A percentile compares a stretch with the other conserved stretches of the same genome.
phyloP scores from a whole-genome alignment of 2,888 invertebrate genomes.

The Crioceris asparagi region DNA sequence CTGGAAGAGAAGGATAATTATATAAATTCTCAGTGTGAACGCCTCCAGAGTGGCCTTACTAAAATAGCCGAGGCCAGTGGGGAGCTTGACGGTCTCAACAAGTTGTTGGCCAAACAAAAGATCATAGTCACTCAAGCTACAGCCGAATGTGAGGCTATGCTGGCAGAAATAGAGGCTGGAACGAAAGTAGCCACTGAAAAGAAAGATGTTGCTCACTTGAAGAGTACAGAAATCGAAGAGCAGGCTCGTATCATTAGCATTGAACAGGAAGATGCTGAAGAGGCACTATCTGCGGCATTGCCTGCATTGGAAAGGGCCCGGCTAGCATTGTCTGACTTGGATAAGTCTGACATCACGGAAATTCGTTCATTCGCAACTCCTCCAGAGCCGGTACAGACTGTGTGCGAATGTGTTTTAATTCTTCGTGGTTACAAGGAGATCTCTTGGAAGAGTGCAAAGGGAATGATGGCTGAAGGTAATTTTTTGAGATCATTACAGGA shows the following conservation, averaged over 20 bases:
- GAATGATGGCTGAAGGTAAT: constrained; percentile 87
- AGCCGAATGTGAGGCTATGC: constrained; percentile 64
- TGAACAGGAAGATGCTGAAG: constrained; percentile 79
- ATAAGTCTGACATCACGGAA: constrained; percentile 86
- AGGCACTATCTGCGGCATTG: constrained; percentile 66
- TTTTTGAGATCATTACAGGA: constrained; percentile 72
- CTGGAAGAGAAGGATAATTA: constrained; percentile 59
- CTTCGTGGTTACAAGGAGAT: constrained; percentile 74
- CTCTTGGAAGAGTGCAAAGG: constrained; percentile 81
- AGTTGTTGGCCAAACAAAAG: constrained; percentile 71
- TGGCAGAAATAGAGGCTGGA: constrained; percentile 63
- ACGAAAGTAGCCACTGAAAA: constrained; percentile 64
- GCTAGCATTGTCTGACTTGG: constrained; percentile 67
- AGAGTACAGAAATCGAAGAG: constrained; percentile 71
- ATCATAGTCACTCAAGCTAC: constrained; percentile 74
- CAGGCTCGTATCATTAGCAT: constrained; percentile 67
- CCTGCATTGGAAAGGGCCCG: constrained; percentile 77
- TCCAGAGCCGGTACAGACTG: constrained; percentile 78
- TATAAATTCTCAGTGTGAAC: constrained; percentile 54
- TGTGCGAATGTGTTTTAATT: constrained; percentile 84
- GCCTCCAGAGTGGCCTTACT: constrained; percentile 58
- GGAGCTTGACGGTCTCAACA: constrained; percentile 69
- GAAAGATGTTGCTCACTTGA: constrained; percentile 67
- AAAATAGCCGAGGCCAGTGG: constrained; percentile 82
- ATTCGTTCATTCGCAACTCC: constrained; percentile 87